Evolutionary conservation across 2,113 vertebrate genomes (phyloP), one percentile per base, ranked within the genome.

Genomic region (Solea senegalensis): DNA sequence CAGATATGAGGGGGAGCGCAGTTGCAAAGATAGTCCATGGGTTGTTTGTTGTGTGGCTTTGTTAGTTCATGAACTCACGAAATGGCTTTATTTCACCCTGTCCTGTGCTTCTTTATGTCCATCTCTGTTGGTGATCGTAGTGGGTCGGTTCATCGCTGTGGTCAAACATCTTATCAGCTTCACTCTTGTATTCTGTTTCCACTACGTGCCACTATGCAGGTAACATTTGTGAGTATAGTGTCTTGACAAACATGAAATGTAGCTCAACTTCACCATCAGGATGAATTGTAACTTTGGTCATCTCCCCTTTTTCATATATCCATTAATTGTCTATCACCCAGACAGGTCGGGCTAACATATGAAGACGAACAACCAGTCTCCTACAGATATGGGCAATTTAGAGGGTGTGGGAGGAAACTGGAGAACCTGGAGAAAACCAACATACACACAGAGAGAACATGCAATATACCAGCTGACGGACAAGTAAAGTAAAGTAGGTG

Each of bases 1-100:
- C 28, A 71, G 28, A 43, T 21, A 9, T 12, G 9, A 21, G 8
- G 41, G 14, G 28, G 44, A 39, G 50, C 26, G 6, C 41, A 50
- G 41, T 14, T 13, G 40, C 9, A 64, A 27, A 68, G 45, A 49
- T 43, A 48, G 46, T 71, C 54, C 21, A 50, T 28, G 52, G 27
- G 44, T 11, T 53, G 68, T 65, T 70, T 71, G 45, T 46, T 60
- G 57, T 39, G 49, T 55, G 56, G 54, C 34, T 73, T 43, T 51
- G 34, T 58, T 26, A 14, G 50, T 48, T 72, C 51, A 64, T 21
- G 49, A 69, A 26, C 49, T 71, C 68, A 41, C 63, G 14, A 69
- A 69, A 26, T 0, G 15, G 15, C 40, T 65, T 60, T 55, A 66
- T 56, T 48, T 53, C 50, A n/a, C n/a, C 41, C 2, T 60, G 41